Evolutionary conservation across 2,113 vertebrate species (phyloP).

Genomic region (Oncorhynchus tshawytscha): DNA sequence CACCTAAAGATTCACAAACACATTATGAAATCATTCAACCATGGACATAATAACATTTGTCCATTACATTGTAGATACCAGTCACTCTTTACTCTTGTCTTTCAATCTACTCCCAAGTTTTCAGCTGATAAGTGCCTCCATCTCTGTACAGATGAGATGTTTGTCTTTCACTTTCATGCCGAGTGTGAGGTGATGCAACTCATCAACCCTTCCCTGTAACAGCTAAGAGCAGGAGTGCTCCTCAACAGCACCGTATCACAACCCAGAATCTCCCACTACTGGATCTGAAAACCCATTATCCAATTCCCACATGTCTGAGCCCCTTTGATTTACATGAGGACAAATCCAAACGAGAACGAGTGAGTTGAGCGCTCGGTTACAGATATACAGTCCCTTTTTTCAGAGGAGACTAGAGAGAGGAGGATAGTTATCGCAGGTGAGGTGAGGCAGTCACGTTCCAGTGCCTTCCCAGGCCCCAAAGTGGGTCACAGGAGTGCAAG

Average conservation of each 20-base stretch:
- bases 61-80: background rate
- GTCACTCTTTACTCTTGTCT: background rate
- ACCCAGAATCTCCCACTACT: no score
- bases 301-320: conserved; percentile 15
- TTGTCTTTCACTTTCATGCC: conserved; percentile 33
- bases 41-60: background rate
- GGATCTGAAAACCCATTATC: no score
- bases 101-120: background rate
- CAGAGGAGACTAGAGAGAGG: background rate
- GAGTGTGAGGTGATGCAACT: conserved; percentile 61
- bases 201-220: conserved; percentile 52
- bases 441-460: conserved; percentile 44
- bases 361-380: conserved; percentile 23
- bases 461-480: conserved; percentile 44
- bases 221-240: conserved; percentile 25
- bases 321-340: conserved; percentile 46
- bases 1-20: background rate
- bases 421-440: conserved; percentile 54
- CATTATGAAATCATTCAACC: background rate
- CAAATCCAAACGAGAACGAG: conserved; percentile 59
- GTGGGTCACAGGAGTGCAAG: conserved; percentile 54
- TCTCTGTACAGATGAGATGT: conserved; percentile 9
- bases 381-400: background rate
- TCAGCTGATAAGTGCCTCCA: background rate
- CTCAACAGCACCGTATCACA: no score